Evolutionary conservation across 1,140 invertebrate genomes (phyloP).

Genomic region (Globodera rostochiensis): DNA sequence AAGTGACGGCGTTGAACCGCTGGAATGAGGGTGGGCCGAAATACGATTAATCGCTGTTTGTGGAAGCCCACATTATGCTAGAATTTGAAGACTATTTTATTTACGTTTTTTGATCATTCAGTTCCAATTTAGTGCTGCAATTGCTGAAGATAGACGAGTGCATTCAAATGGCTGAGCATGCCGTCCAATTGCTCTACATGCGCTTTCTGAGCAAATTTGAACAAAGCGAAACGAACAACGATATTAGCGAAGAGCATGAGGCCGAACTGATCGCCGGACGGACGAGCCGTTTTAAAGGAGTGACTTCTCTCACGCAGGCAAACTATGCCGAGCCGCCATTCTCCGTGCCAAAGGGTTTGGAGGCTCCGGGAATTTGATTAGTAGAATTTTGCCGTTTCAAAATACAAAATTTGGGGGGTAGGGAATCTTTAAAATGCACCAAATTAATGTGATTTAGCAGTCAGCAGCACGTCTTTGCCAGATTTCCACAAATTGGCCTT

Average conservation of each 20-base stretch:
- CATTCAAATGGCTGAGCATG: conserved; percentile 52
- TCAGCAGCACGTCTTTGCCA: conserved; percentile 10
- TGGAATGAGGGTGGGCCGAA: conserved; percentile 52
- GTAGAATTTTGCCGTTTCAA: conserved; percentile 19
- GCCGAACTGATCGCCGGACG: conserved; percentile 48
- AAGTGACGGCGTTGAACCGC: conserved; percentile 53
- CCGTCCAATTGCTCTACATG: conserved; percentile 58
- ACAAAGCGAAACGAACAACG: conserved; percentile 54
- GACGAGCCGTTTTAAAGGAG: conserved; percentile 31
- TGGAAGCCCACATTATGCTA: no score
- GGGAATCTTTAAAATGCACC: background rate
- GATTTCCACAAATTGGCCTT: conserved; percentile 82
- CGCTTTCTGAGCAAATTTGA: conserved; percentile 60
- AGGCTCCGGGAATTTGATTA: background rate
- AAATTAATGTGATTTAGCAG: background rate
- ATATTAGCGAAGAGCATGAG: conserved; percentile 57
- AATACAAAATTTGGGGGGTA: conserved; percentile 10
- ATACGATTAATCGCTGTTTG: no score
- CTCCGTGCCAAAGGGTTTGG: conserved; percentile 20
- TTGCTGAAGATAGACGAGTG: conserved; percentile 42
- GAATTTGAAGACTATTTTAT: no score
- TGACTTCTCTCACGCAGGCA: conserved; percentile 13
- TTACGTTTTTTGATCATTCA: conserved; percentile 16
- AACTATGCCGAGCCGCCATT: conserved; percentile 51
- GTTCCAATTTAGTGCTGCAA: conserved; percentile 31